A percentile compares a stretch with the other conserved stretches of the same genome.
phyloP scores from a whole-genome alignment of 2,797 vertebrate genomes.

The Sebastes dallii region DNA sequence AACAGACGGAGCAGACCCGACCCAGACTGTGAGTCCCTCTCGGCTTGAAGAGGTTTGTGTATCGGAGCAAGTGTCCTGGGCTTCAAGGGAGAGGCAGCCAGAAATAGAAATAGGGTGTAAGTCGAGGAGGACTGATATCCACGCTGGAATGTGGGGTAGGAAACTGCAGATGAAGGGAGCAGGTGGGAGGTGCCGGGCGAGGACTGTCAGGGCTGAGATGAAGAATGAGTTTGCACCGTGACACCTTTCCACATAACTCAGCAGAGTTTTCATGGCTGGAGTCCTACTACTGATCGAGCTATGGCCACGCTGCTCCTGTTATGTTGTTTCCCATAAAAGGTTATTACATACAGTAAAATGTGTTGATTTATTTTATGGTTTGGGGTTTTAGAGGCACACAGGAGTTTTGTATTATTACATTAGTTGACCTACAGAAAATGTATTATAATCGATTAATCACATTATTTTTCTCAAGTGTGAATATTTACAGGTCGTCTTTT shows the following conservation, averaged over 20 bases:
- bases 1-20: neutral
- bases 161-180: constrained; percentile 72
- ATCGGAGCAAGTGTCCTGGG: constrained; percentile 54
- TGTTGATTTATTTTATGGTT: constrained; percentile 17
- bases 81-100: constrained; percentile 57
- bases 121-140: constrained; percentile 78
- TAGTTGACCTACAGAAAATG: neutral
- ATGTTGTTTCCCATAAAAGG: constrained; percentile 12
- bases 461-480: neutral
- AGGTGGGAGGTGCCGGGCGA: constrained; percentile 40
- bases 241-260: constrained; percentile 38
- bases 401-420: neutral
- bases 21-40: neutral
- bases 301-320: neutral
- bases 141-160: constrained; percentile 71
- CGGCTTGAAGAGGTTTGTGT: constrained; percentile 28
- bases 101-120: constrained; percentile 83
- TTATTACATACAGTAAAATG: neutral
- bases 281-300: constrained; percentile 2
- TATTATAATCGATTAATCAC: neutral
- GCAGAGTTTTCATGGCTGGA: neutral
- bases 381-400: neutral
- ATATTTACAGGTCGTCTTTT: neutral
- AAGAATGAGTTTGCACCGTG: constrained; percentile 60
- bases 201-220: constrained; percentile 35